Base-by-base conservation (phyloP, 1,140 invertebrate species). In the Zaprionus africanus region DNA sequence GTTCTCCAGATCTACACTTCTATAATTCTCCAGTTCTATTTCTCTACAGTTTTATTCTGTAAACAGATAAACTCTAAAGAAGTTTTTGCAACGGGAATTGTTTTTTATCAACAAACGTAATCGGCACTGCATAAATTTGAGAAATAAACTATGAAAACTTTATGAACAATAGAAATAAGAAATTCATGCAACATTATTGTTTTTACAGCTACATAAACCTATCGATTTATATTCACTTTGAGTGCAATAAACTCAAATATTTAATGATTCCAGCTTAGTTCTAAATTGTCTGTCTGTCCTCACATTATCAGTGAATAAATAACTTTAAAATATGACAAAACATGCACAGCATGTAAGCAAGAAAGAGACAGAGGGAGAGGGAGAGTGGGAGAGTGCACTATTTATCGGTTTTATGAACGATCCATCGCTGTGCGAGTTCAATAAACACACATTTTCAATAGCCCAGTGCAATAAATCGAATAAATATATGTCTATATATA, bases 391-490 rank as follows among this genome's bases (percentile, higher is more conserved):
- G 49, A n/a, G 0, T 17, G 15, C 17, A 46, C 17, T 17, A 46
- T 66, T 65, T 53, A 73, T 53, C 51, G 24, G 15, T 24, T 60
- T 60, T 19, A 70, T 38, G 15, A 58, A 12, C 41, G 41, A 46
- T 46, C n/a, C 15, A 41, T 34, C 31, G 31, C 31, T 34, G 31
- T 34, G 11, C 31, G 31, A 41, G 69, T 73, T 73, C 62, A 78
- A 78, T 62, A 69, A 76, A 78, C 64, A 58, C 62, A 66, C 57
- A 60, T 65, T 65, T 66, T 34, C 34, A 31, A 70, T 61, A 26
- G 24, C 24, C 41, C 6, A 46, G 41, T 46, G 41, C 41, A 28
- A 28, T 56, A 28, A 28, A 56, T 56, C 24, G 26, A n/a, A 28
- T 67, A 65, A 56, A 46, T 31, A 54, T 64, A 24, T n/a, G 15